phyloP scores from a whole-genome alignment of 2,888 invertebrate species.

The Rhaphigaster nebulosa region DNA sequence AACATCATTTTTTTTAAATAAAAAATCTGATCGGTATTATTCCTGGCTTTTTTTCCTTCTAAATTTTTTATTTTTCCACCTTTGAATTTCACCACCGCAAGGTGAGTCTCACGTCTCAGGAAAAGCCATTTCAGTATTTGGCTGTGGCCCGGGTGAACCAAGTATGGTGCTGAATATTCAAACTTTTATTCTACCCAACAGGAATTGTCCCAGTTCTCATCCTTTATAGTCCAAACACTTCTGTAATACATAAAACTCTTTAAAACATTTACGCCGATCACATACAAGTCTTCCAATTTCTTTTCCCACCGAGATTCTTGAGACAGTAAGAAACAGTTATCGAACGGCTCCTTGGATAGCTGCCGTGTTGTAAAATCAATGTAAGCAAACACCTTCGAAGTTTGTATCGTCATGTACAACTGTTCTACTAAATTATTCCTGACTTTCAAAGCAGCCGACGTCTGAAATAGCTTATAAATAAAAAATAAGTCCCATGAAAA shows the following conservation, averaged over 20 bases:
- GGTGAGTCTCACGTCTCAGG: background rate
- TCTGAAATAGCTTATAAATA: background rate
- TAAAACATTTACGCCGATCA: background rate
- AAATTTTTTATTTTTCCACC: background rate
- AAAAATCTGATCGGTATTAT: background rate
- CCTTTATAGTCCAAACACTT: background rate
- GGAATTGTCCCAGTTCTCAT: background rate
- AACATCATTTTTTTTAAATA: no score
- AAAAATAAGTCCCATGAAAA: background rate
- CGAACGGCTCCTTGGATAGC: background rate
- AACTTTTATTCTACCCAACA: background rate
- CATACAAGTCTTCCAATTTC: background rate
- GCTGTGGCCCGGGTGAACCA: background rate
- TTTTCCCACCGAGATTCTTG: background rate
- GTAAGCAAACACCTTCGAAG: background rate
- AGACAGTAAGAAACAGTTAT: background rate
- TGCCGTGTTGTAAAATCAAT: background rate
- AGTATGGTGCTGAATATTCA: conserved; percentile 30
- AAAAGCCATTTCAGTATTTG: background rate
- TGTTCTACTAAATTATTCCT: background rate
- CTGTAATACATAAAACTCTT: background rate
- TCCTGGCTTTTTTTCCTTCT: background rate
- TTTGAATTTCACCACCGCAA: background rate
- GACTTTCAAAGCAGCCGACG: background rate
- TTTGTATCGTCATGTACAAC: background rate